These are phyloP conservation scores for Branchellion lobata DNA, from an alignment of 2,888 invertebrate species.

Conservation along the genomic window DNA sequence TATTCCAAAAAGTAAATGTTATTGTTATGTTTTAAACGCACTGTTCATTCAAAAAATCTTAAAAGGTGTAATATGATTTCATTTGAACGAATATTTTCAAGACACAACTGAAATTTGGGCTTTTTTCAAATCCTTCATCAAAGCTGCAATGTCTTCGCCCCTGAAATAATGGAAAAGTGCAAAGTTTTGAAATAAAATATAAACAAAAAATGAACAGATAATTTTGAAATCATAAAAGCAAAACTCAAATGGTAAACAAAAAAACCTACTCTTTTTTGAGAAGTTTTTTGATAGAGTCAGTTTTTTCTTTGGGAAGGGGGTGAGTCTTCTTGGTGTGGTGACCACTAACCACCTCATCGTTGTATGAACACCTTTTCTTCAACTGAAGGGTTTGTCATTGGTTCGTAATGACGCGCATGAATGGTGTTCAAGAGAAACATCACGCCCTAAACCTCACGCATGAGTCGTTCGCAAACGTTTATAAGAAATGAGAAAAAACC, in stretches of 20 bases:
- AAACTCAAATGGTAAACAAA: not conserved
- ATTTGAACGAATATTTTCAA: too few relatives aligned
- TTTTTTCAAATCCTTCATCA: conserved; percentile 7
- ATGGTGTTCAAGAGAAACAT: too few relatives aligned
- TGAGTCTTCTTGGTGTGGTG: not conserved
- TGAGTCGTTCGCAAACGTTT: too few relatives aligned
- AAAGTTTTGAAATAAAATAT: not conserved
- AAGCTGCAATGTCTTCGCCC: not conserved
- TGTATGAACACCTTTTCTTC: not conserved
- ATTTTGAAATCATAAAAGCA: not conserved
- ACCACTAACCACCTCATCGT: not conserved
- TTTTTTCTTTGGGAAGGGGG: not conserved
- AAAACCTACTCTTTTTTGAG: not conserved
- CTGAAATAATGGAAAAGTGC: not conserved
- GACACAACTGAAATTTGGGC: too few relatives aligned
- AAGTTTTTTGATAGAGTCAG: not conserved
- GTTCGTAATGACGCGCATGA: too few relatives aligned
- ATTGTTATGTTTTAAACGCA: too few relatives aligned
- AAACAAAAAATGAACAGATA: not conserved
- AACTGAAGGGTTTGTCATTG: too few relatives aligned
- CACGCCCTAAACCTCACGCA: too few relatives aligned
- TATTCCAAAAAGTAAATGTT: too few relatives aligned
- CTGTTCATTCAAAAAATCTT: too few relatives aligned
- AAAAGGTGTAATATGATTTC: too few relatives aligned
- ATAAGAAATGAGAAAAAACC: too few relatives aligned